Conservation (phyloP, 2,113 vertebrate genomes). For the Aptenodytes patagonicus region DNA sequence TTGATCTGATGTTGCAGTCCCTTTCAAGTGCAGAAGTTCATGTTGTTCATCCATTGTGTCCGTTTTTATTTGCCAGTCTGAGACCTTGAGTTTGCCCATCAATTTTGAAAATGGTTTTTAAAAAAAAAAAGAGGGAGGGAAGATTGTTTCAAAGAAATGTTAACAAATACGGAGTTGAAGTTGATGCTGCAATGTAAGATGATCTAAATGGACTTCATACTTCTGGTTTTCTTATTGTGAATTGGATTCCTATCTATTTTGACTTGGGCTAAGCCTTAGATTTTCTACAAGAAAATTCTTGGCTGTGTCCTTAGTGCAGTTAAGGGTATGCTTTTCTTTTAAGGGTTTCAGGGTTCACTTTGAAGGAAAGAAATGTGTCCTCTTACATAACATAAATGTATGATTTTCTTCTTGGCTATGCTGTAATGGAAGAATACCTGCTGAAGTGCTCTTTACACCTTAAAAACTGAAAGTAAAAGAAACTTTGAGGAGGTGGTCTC, state of each 20-base stretch:
- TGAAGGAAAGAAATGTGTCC: not conserved
- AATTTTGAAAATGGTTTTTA: not conserved
- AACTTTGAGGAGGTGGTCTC: not conserved
- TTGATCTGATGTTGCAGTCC: not conserved
- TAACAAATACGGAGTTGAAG: not conserved
- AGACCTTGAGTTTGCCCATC: not conserved
- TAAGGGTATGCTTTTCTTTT: not conserved
- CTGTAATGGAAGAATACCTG: not conserved
- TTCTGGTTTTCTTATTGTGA: not conserved
- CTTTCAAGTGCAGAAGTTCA: not conserved
- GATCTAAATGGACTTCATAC: not conserved
- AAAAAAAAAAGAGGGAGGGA: not conserved
- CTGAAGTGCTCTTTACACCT: not conserved
- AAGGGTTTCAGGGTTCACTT: not conserved
- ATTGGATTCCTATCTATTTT: not conserved
- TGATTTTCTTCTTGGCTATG: not conserved
- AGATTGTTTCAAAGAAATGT: not conserved
- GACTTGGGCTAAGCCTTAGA: not conserved
- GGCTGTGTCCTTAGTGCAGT: not conserved
- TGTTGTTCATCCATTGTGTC: not conserved
- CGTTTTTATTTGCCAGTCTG: not conserved
- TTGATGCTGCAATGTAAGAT: not conserved
- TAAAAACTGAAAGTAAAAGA: not conserved
- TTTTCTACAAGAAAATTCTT: not conserved
- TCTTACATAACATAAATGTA: not conserved